Evolutionary conservation across 2,797 vertebrate species (phyloP).

Genomic region (Catostomus latipinnis): DNA sequence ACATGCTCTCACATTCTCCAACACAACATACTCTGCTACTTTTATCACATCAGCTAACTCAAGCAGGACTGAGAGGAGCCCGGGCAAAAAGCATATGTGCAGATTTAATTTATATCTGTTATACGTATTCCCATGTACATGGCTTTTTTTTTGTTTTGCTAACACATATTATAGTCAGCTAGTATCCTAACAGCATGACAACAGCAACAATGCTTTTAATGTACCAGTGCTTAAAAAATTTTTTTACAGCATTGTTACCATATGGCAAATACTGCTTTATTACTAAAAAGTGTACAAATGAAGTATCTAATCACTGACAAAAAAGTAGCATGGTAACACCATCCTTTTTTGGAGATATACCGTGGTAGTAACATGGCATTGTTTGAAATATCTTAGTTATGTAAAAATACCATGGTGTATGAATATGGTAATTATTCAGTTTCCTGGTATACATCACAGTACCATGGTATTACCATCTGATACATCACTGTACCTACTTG

Average conservation of each 20-base stretch:
- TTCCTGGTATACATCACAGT: no score
- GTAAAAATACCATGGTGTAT: no score
- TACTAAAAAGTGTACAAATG: no score
- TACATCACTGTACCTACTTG: no score
- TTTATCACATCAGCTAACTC: conserved; percentile 27
- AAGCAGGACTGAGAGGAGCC: not conserved
- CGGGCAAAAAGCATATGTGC: not conserved
- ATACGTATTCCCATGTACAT: not conserved
- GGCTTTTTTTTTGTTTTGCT: not conserved
- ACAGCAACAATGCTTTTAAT: not conserved
- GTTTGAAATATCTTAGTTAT: no score
- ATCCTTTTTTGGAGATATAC: no score
- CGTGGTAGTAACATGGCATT: no score
- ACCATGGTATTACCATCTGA: no score
- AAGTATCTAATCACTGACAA: no score
- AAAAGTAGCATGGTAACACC: no score
- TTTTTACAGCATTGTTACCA: not conserved
- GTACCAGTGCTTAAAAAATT: not conserved
- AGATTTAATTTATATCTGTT: not conserved
- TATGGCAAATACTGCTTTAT: not conserved
- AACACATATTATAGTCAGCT: not conserved
- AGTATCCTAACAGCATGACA: not conserved
- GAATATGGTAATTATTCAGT: no score
- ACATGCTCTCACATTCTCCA: not conserved
- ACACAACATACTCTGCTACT: conserved; percentile 11